Base-by-base conservation (phyloP, 2,888 invertebrate species). In the Didymodactylos carnosus region DNA sequence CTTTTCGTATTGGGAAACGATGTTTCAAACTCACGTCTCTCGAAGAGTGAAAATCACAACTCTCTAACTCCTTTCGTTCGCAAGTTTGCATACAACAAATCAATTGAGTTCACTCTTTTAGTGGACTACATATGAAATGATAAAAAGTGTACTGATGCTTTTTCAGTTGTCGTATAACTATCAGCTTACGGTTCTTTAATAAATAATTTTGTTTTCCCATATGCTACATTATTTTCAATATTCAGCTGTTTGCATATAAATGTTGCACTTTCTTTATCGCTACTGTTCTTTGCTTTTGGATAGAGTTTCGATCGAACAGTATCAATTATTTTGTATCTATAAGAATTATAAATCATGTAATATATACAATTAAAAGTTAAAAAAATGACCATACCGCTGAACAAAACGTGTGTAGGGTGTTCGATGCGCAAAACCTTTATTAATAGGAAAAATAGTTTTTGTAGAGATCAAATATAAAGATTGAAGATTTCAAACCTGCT, bases 161-260 rank as follows among this genome's bases (percentile, higher is more conserved):
- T 23, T 49, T 2, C 19, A 23, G n/a, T 7, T 49, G n/a, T 69
- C 19, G 4, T 23, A 85, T 16, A n/a, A n/a, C n/a, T n/a, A n/a
- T n/a, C n/a, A 0, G 94, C 95, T 79, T 88, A 88, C 0, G 97
- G 95, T 19, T 91, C 90, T 81, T 94, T 87, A 77, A 97, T 91
- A 81, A 98, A 98, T 72, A 97, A 87, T 85, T 98, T 97, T 1
- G 94, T 94, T 79, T 91, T 90, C 19, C 97, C 97, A 80, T 90
- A 94, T 82, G 91, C 91, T 27, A 94, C 93, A 81, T 97, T 95
- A 43, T 88, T 85, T 4, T 87, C 83, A 78, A 89, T 88, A 49
- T 88, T 87, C 79, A 89, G 87, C 78, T 92, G 91, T 71, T 90
- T 87, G 78, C 95, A 87, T 76, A 98, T 88, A 76, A 90, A 89